phyloP scores from a whole-genome alignment of 2,797 vertebrate species.

The Sebastes kiyomatsui region DNA sequence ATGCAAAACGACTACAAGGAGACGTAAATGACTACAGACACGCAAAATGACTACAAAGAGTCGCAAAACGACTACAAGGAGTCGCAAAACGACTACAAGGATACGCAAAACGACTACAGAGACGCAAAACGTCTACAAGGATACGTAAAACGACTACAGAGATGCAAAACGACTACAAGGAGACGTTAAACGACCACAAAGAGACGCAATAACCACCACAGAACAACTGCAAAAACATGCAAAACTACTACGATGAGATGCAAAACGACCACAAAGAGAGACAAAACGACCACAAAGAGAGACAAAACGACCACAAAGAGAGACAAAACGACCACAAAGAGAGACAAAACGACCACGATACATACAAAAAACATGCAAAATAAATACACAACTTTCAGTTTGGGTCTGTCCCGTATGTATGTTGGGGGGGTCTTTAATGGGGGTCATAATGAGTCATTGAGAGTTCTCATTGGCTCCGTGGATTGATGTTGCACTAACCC shows the following conservation, averaged over 20 bases:
- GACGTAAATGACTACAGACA: too few relatives aligned
- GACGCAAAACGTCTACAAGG: background rate
- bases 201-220: background rate
- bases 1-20: background rate
- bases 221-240: background rate
- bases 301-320: background rate
- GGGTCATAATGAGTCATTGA: too few relatives aligned
- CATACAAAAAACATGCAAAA: background rate
- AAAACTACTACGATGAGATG: background rate
- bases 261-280: background rate
- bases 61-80: too few relatives aligned
- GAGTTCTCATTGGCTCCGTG: too few relatives aligned
- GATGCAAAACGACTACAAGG: too few relatives aligned
- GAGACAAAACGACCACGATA: background rate
- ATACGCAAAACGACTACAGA: too few relatives aligned
- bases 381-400: background rate
- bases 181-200: too few relatives aligned
- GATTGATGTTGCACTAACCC: background rate
- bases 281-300: background rate
- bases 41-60: background rate
- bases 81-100: too few relatives aligned
- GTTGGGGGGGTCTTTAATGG: too few relatives aligned
- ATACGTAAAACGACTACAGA: too few relatives aligned
- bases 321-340: too few relatives aligned
- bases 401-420: too few relatives aligned